Conservation (phyloP, 2,888 invertebrate genomes). For the Dione juno region DNA sequence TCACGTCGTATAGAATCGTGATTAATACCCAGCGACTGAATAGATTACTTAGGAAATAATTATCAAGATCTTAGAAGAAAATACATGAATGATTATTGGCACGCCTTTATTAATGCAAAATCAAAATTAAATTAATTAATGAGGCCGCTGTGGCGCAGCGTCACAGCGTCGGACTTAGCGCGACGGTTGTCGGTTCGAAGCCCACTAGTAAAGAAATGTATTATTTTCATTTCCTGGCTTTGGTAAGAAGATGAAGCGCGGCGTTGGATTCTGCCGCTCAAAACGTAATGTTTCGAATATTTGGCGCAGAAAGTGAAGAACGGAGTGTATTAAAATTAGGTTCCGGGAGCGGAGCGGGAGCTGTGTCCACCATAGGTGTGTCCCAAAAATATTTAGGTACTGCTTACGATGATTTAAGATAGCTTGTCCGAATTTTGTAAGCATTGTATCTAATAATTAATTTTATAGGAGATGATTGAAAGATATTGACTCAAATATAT, state of each 20-base stretch:
- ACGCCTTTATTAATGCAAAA: not conserved
- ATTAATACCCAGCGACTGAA: conserved; percentile 57
- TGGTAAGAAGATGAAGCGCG: not conserved
- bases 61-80: conserved; percentile 45
- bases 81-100: conserved; percentile 28
- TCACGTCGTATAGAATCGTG: conserved; percentile 60
- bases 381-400: no score
- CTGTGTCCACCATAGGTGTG: no score
- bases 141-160: no score
- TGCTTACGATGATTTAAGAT: no score
- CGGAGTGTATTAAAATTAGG: not conserved
- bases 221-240: no score
- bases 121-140: not conserved
- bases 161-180: no score
- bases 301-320: not conserved
- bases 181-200: no score
- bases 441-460: no score
- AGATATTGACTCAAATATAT: not conserved
- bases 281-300: not conserved
- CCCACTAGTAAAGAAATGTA: no score
- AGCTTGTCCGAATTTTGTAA: no score
- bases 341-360: no score
- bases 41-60: conserved; percentile 44
- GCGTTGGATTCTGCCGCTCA: not conserved
- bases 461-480: no score